These are phyloP conservation scores for Melanchra persicariae DNA, from an alignment of 2,888 invertebrate species.

Conservation along the genomic window DNA sequence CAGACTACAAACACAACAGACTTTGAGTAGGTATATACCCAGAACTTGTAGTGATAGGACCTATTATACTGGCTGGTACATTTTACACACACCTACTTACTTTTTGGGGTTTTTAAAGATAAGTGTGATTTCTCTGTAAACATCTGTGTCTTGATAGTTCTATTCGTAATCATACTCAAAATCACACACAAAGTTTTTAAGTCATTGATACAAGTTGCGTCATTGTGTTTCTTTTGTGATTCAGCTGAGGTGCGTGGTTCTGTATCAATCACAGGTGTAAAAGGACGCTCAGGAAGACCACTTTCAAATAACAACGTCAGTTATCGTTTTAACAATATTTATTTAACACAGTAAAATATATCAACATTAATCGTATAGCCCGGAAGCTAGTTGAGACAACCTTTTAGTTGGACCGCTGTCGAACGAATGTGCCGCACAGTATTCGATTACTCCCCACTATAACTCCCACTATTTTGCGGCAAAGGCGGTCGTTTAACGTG, in stretches of 20 bases:
- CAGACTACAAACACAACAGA: constrained; percentile 16
- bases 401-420: too few species aligned
- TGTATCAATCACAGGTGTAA: neutral
- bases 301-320: too few species aligned
- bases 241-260: neutral
- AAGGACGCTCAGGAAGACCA: too few species aligned
- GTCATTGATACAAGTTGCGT: constrained; percentile 19
- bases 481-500: too few species aligned
- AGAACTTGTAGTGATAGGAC: neutral
- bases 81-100: neutral
- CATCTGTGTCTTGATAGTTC: neutral
- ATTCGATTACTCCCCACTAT: too few species aligned
- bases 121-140: neutral
- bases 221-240: neutral
- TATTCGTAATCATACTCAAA: too few species aligned
- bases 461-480: too few species aligned
- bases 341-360: too few species aligned
- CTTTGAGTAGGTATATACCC: neutral
- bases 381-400: too few species aligned
- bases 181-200: constrained; percentile 36
- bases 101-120: neutral
- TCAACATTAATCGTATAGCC: too few species aligned
- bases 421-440: too few species aligned
- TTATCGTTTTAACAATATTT: too few species aligned
- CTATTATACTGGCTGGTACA: neutral